Base-by-base conservation (phyloP, 1,140 invertebrate genomes). In the Diploscapter pachys region DNA sequence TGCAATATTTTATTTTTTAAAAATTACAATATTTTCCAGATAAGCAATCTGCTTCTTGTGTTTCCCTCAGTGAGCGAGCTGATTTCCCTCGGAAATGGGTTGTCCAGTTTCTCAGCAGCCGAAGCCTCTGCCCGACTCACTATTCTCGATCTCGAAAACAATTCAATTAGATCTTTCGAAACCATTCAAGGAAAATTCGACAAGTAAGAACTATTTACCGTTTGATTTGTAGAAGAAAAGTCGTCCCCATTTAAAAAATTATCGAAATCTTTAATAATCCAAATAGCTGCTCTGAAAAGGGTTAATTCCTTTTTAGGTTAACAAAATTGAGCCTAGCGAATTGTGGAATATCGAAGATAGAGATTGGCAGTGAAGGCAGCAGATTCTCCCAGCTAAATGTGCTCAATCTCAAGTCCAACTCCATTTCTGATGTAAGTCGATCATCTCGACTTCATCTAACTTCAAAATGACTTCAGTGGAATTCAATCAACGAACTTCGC, bases 61-160 rank as follows among this genome's bases (percentile, higher is more conserved):
- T 66, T 74, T 49, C 51, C 65, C 48, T 69, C 66, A 6, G 50
- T 67, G 13, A 3, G 55, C 2, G 64, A 74, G 5, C 53, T 74
- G 9, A 57, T 66, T 5, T 65, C 73, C 3, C 64, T 74, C 13
- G 52, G 73, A 31, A 74, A 74, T 50, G 31, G 63, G 8, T 52
- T 74, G 5, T 54, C 5, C 11, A 57, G 66, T 4, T 74, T 74
- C 50, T 5, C 51, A 5, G 53, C 65, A 4, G 48, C 55, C 48
- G 6, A 13, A n/a, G 56, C 63, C 31, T 56, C 73, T 4, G 5
- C 51, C 48, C 64, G 66, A 4, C 66, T 78, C 6, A 11, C 31
- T 70, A 68, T 53, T 3, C 59, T 78, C 4, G 72, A 73, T 70
- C 66, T 78, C 4, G 76, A 78, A 70, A 63, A 61, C 4, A 78